These are phyloP conservation scores for Coturnix japonica DNA, from an alignment of 2,113 vertebrate genomes.

Conservation along the genomic window DNA sequence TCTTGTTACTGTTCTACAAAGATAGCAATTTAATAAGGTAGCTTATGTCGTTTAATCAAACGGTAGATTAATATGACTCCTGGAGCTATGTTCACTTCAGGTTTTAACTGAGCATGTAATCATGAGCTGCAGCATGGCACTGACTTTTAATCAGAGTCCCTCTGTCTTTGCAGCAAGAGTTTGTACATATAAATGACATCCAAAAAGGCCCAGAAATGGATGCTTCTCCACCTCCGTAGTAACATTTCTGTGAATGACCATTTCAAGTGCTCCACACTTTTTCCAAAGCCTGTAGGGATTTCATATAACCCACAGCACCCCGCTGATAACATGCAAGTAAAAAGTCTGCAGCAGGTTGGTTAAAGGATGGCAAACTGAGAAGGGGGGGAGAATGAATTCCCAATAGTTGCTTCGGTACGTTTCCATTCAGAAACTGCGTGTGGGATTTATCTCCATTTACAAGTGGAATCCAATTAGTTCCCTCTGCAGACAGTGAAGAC, in stretches of 20 bases:
- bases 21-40: not conserved
- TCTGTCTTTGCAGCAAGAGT: not conserved
- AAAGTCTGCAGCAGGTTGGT: not conserved
- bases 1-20: constrained; percentile 15
- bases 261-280: not conserved
- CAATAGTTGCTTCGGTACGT: not conserved
- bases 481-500: not conserved
- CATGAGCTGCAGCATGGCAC: not conserved
- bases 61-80: constrained; percentile 33
- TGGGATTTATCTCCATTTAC: not conserved
- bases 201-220: not conserved
- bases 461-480: not conserved
- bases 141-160: constrained; percentile 24
- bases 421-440: fast-evolving
- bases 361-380: not conserved
- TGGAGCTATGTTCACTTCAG: constrained; percentile 14
- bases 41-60: constrained; percentile 55
- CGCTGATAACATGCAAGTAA: not conserved
- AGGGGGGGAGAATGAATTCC: not conserved
- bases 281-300: not conserved
- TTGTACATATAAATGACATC: not conserved
- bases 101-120: constrained; percentile 21
- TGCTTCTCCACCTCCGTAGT: not conserved
- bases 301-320: not conserved
- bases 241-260: not conserved